phyloP scores from a whole-genome alignment of 2,888 invertebrate genomes.

The Eumacrocentrus americanus region DNA sequence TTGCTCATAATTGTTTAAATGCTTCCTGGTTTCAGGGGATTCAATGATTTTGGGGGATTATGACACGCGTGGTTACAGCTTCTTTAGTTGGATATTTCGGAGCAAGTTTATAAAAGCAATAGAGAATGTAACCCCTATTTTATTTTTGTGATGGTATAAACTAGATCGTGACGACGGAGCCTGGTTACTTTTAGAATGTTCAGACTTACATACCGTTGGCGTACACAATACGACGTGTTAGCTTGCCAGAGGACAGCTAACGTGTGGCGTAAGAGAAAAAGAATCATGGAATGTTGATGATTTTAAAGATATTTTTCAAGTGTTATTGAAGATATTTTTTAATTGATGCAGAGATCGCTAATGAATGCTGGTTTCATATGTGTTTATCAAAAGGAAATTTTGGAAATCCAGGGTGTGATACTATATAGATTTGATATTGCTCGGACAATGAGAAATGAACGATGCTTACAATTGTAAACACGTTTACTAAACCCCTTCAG shows the following conservation, averaged over 20 bases:
- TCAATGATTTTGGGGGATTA: too few relatives aligned
- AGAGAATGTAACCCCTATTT: conserved; percentile 35
- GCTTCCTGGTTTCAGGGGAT: too few relatives aligned
- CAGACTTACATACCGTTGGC: conserved; percentile 2
- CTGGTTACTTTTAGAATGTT: conserved; percentile 39
- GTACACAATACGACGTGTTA: conserved; percentile 7
- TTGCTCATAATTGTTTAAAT: too few relatives aligned
- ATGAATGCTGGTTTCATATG: too few relatives aligned
- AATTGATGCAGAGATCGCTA: too few relatives aligned
- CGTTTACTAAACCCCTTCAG: too few relatives aligned
- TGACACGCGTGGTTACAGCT: background rate
- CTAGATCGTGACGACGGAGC: conserved; percentile 37
- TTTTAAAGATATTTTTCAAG: background rate
- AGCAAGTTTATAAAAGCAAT: conserved; percentile 12
- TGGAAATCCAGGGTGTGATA: too few relatives aligned
- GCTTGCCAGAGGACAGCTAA: conserved; percentile 4
- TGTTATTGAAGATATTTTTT: too few relatives aligned
- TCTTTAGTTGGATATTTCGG: background rate
- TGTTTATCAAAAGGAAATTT: too few relatives aligned
- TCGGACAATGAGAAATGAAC: too few relatives aligned
- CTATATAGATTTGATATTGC: too few relatives aligned
- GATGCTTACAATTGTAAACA: too few relatives aligned
- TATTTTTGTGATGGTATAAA: conserved; percentile 39
- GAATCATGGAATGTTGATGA: conserved; percentile 13
- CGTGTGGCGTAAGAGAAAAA: background rate